These are phyloP conservation scores for Ivindomyrus marchei DNA, from an alignment of 2,113 vertebrate genomes.

Conservation along the genomic window DNA sequence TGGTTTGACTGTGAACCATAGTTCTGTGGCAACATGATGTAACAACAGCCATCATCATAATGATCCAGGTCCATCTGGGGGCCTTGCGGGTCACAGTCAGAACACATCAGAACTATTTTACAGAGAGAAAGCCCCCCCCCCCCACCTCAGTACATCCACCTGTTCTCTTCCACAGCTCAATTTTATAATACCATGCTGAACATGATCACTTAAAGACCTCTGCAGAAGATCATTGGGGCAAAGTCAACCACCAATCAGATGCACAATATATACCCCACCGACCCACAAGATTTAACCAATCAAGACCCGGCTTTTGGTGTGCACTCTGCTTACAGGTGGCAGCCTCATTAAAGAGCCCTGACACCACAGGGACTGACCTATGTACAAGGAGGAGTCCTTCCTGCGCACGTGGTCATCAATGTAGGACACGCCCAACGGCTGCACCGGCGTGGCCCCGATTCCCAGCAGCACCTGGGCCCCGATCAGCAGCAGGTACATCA, in stretches of 20 bases:
- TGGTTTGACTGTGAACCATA: background rate
- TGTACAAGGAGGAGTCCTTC: slow-evolving; percentile 93
- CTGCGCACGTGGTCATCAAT: slow-evolving; percentile 89
- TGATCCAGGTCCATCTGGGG: background rate
- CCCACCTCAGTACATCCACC: background rate
- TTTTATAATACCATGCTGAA: background rate
- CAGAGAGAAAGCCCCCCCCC: background rate
- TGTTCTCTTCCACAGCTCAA: background rate
- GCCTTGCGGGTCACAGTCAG: background rate
- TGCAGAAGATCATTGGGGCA: background rate
- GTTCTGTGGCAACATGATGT: background rate
- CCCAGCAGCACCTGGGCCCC: slow-evolving; percentile 94
- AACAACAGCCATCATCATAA: background rate
- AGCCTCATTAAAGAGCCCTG: background rate
- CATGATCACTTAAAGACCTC: background rate
- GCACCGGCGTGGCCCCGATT: slow-evolving; percentile 94
- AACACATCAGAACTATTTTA: background rate
- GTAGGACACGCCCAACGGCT: slow-evolving; percentile 92
- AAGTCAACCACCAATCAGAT: background rate
- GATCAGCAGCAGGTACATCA: slow-evolving; percentile 99
- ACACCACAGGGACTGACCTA: slow-evolving; percentile 66
- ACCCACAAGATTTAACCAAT: background rate
- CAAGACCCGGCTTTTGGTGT: background rate
- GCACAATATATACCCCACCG: background rate
- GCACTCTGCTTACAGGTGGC: background rate